Base-by-base conservation (phyloP, 2,113 vertebrate genomes). In the Atlantisia rogersi region DNA sequence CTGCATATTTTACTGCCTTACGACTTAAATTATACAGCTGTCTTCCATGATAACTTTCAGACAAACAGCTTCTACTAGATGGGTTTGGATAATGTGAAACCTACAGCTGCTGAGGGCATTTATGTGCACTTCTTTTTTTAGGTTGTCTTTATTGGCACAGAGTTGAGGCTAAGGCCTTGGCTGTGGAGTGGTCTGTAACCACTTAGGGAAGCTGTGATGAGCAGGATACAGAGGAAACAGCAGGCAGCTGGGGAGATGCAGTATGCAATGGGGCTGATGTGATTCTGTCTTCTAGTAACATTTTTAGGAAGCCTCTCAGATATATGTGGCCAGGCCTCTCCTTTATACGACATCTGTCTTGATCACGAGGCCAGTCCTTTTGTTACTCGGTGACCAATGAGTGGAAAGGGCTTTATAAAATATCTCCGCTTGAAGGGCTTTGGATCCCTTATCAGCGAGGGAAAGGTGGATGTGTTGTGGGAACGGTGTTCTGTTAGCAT, bases 1-100 rank as follows among this genome's bases (percentile, higher is more conserved):
- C 81, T 92, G 44, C 5, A 2, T 88, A 32, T 86, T 93, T 92
- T 92, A 55, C n/a, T 94, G 60, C 29, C 52, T 94, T 92, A 35
- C 16, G 76, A 18, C 52, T 91, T 78, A 56, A 18, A 86, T 90
- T 70, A 50, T 78, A 44, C 31, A 81, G 19, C 44, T 86, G 8
- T 62, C 93, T 92, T 88, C 86, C 28, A 3, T 73, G 13, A 60
- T 65, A 13, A 42, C 31, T 79, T 84, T 86, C 60, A 3, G 7
- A 74, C 9, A 88, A 85, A 50, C n/a, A 48, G 39, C 53, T 94
- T 88, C 69, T 78, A 11, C 16, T 68, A 31, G 31, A 13, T 39
- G 40, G 15, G 5, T 82, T 91, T 86, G 44, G 79, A 74, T 86
- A 88, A 59, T 82, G 87, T 50, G 78, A 81, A 88, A 78, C 14